Base-by-base conservation (phyloP, 2,113 vertebrate species). In the Corydoras sp. region DNA sequence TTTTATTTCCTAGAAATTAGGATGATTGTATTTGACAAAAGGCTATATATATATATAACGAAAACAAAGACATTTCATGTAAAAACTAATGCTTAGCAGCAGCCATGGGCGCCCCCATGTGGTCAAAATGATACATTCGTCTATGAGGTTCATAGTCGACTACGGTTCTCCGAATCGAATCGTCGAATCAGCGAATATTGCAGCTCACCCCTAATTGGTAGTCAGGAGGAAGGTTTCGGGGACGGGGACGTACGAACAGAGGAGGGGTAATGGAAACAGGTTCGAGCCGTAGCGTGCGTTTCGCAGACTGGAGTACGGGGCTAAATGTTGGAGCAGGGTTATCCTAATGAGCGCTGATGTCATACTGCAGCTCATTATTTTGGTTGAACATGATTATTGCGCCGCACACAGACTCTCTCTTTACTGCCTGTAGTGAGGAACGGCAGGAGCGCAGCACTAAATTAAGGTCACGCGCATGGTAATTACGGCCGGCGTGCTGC, bases 401-500 rank as follows among this genome's bases (percentile, higher is more conserved):
- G 73, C 14, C n/a, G 3, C 7, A 53, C 55, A 12, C 69, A 43
- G 59, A 18, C 50, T 15, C 60, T 43, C 51, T 24, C 10, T 49
- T 15, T 29, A 29, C 12, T 11, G 54, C 29, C 56, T 49, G 63
- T 54, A 14, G 58, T n/a, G 15, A 13, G 77, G 72, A n/a, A 64
- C 74, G 68, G 65, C 72, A 59, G 83, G 77, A 75, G 76, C 58
- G 79, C 67, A 53, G 24, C 64, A 43, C 49, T 63, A 82, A 84
- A 87, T 85, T 83, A 85, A 83, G 82, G 78, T 84, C 81, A 85
- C 56, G 71, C 71, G 76, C 83, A 79, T 58, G 82, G 82, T 90
- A 90, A 89, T 83, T 89, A 91, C 83, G 82, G 84, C 80, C 82
- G 67, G 82, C 82, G 80, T 84, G 74, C 82, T 75, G 86, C 88